These are phyloP conservation scores for Limnodromus scolopaceus DNA, from an alignment of 2,797 vertebrate genomes.

Conservation along the genomic window DNA sequence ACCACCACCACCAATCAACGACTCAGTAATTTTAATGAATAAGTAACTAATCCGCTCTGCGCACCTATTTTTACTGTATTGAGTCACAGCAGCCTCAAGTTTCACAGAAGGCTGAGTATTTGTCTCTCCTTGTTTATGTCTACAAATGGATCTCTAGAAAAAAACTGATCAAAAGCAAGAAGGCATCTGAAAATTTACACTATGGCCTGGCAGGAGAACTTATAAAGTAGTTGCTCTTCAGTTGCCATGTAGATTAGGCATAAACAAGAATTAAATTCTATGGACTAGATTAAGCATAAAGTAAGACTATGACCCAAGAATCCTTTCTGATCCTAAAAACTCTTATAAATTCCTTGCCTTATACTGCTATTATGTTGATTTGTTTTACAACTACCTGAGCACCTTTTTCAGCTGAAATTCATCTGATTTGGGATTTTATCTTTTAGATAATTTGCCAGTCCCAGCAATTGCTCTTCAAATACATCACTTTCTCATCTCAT, in stretches of 20 bases:
- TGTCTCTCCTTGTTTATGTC: background rate
- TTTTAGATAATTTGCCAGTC: background rate
- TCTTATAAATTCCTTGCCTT: background rate
- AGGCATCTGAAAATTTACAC: background rate
- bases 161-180: background rate
- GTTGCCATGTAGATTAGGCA: background rate
- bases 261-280: background rate
- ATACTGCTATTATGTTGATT: background rate
- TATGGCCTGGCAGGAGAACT: background rate
- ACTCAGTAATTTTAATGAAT: background rate
- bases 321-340: background rate
- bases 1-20: accelerated
- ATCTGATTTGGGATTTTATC: background rate
- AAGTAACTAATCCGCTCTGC: background rate
- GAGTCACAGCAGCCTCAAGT: background rate
- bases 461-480: background rate
- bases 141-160: background rate
- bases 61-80: background rate
- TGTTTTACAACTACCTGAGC: background rate
- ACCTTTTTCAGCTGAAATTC: background rate
- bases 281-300: background rate
- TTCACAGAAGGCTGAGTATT: background rate
- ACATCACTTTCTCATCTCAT: background rate
- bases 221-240: background rate
- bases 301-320: background rate